A percentile compares a stretch with the other conserved stretches of the same genome.
phyloP scores from a whole-genome alignment of 2,797 vertebrate species.

The Peromyscus aztecus region DNA sequence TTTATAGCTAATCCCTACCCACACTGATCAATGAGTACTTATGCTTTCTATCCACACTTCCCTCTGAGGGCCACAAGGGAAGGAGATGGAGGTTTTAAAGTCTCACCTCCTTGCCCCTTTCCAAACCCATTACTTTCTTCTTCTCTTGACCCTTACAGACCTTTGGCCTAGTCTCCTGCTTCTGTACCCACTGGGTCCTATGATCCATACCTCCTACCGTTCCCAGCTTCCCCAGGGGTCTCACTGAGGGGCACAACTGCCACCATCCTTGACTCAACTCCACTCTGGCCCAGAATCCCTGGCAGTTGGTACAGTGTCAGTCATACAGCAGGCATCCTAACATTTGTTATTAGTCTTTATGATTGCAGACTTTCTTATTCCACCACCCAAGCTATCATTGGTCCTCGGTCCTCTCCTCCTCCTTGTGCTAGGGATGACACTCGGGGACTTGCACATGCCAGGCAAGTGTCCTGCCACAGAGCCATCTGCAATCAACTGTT shows the following conservation, averaged over 20 bases:
- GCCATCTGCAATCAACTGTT: too few relatives aligned
- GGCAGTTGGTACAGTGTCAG: not conserved
- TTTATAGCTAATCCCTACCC: slow-evolving; percentile 48
- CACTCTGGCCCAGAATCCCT: not conserved
- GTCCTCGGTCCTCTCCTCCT: not conserved
- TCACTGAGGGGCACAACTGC: not conserved
- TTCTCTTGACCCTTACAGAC: not conserved
- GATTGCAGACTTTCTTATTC: not conserved
- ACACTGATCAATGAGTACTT: slow-evolving; percentile 33
- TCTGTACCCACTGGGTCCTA: not conserved
- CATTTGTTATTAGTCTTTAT: not conserved
- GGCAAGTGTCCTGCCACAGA: not conserved
- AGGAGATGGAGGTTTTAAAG: not conserved
- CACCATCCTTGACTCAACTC: not conserved
- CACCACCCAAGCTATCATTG: not conserved
- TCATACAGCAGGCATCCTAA: not conserved
- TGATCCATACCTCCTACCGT: not conserved
- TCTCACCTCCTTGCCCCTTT: not conserved
- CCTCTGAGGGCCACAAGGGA: slow-evolving; percentile 37
- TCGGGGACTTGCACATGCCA: not conserved
- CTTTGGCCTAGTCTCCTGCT: not conserved
- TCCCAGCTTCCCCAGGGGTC: not conserved
- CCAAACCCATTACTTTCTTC: not conserved
- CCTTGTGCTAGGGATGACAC: too few relatives aligned
- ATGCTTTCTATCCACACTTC: slow-evolving; percentile 34